Evolutionary conservation across 2,113 vertebrate species (phyloP).

Genomic region (Dicentrarchus labrax): DNA sequence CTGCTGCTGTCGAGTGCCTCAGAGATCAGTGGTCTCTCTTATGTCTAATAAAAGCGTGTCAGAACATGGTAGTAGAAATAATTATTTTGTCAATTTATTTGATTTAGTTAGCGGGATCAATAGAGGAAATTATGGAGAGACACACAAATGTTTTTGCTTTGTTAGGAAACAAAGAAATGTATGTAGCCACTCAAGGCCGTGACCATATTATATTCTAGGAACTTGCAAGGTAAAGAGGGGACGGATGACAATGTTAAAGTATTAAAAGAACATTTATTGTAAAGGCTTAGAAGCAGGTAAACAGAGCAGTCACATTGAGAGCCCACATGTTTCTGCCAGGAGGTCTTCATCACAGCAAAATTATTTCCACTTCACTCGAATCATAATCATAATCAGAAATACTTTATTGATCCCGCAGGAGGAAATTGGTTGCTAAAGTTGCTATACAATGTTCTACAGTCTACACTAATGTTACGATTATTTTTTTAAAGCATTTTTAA

Average conservation of each 20-base stretch:
- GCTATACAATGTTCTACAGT: background rate
- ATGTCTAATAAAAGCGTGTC: constrained; percentile 49
- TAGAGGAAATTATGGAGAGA: constrained; percentile 6
- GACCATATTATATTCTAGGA: background rate
- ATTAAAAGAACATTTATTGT: background rate
- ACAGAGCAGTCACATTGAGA: background rate
- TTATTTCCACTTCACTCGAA: background rate
- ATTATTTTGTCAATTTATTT: constrained; percentile 53
- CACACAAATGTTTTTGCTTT: constrained; percentile 6
- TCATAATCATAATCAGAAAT: no score
- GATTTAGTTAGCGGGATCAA: constrained; percentile 14
- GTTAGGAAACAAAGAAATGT: constrained; percentile 9
- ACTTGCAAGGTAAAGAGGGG: background rate
- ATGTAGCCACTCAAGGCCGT: background rate
- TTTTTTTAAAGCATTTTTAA: no score
- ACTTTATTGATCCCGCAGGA: no score
- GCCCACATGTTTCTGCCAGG: background rate
- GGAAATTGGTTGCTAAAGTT: no score
- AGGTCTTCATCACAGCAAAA: background rate
- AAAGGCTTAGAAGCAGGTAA: background rate
- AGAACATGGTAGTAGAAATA: constrained; percentile 6
- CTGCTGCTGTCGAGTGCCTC: constrained; percentile 35
- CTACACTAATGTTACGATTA: accelerated
- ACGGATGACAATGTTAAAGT: background rate
- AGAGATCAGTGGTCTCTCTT: constrained; percentile 50